Evolutionary conservation across 2,888 invertebrate species (phyloP).

Genomic region (Drosophila atripex): DNA sequence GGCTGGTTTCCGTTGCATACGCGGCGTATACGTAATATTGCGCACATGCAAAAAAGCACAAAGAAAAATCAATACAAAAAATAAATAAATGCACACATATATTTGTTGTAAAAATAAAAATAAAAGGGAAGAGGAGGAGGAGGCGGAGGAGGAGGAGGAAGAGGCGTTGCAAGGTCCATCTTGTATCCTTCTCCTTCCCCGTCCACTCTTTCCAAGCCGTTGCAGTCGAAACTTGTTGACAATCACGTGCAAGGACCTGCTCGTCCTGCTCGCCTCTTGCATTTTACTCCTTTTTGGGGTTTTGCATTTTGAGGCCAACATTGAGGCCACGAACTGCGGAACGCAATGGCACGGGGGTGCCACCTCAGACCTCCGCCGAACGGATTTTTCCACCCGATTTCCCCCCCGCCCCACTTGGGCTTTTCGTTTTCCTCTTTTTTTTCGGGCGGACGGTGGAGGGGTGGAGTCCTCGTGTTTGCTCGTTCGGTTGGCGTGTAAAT

Average conservation of each 20-base stretch:
- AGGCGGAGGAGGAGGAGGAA: constrained; percentile 1
- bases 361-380: constrained; percentile 14
- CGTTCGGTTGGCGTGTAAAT: constrained; percentile 63
- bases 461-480: constrained; percentile 52
- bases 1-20: constrained; percentile 80
- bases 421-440: constrained; percentile 33
- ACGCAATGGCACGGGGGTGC: constrained; percentile 20
- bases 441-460: not conserved
- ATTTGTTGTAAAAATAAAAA: constrained; percentile 5
- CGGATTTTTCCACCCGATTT: constrained; percentile 8
- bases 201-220: constrained; percentile 48
- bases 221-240: constrained; percentile 79
- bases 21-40: constrained; percentile 66
- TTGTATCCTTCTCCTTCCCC: constrained; percentile 11
- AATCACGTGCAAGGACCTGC: constrained; percentile 52
- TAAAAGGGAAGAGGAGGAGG: constrained; percentile 3
- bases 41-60: constrained; percentile 58
- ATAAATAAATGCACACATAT: not conserved
- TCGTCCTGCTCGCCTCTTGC: constrained; percentile 23
- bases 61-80: constrained; percentile 42
- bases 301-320: constrained; percentile 81
- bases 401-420: not conserved
- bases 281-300: constrained; percentile 77
- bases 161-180: constrained; percentile 30
- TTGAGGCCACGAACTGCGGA: constrained; percentile 77